A percentile compares a stretch with the other conserved stretches of the same genome.
These are phyloP conservation scores for Mythimna ferrago DNA, from an alignment of 2,888 invertebrate genomes.

Conservation along the genomic window DNA sequence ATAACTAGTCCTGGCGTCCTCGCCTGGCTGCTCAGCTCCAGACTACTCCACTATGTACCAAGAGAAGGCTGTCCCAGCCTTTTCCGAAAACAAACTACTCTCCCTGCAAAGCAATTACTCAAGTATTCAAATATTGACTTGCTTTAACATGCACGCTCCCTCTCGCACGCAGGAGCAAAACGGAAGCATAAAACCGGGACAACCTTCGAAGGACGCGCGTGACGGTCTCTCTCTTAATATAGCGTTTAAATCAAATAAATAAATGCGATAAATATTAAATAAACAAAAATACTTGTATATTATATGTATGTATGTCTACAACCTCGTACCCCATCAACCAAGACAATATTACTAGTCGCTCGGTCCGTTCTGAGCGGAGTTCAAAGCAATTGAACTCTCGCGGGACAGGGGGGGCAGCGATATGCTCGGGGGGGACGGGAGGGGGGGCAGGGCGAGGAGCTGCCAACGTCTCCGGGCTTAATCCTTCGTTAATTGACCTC, in stretches of 20 bases:
- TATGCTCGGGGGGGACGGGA: conserved; percentile 62
- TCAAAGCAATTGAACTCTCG: conserved; percentile 87
- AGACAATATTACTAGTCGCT: conserved; percentile 86
- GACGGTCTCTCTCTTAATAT: conserved; percentile 80
- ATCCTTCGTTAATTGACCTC: conserved; percentile 88
- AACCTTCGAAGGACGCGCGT: conserved; percentile 90
- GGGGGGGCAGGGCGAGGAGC: conserved; percentile 71
- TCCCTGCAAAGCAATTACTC: conserved; percentile 86
- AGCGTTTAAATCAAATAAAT: conserved; percentile 88
- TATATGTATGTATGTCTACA: conserved; percentile 78
- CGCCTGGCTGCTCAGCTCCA: conserved; percentile 77
- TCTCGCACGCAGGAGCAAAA: conserved; percentile 82
- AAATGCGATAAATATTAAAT: conserved; percentile 89
- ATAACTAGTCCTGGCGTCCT: conserved; percentile 61
- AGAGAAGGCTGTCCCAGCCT: conserved; percentile 89
- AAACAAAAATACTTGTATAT: conserved; percentile 85
- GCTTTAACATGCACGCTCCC: conserved; percentile 86
- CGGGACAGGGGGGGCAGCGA: conserved; percentile 67
- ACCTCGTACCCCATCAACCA: conserved; percentile 90
- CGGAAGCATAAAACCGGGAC: conserved; percentile 91
- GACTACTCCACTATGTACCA: conserved; percentile 74
- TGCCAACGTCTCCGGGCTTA: conserved; percentile 84
- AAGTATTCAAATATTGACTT: conserved; percentile 78
- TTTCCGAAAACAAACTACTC: conserved; percentile 74
- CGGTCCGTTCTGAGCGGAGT: conserved; percentile 77